Evolutionary conservation across 2,113 vertebrate genomes (phyloP).

Genomic region (Myotis davidii): DNA sequence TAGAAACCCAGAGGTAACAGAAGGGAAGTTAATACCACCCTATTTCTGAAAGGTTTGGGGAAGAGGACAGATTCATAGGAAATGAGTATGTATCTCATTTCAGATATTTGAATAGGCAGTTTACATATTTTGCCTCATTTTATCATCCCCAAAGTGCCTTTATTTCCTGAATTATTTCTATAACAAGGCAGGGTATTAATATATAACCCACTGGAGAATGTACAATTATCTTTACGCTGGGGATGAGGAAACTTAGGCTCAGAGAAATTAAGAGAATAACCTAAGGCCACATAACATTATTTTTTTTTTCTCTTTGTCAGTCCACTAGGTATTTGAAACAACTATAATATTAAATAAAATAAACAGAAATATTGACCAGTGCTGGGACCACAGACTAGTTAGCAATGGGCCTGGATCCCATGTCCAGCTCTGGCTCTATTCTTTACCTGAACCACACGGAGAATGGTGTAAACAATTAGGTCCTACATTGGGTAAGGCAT

Average conservation of each 20-base stretch:
- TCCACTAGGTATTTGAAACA: background rate
- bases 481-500: accelerated
- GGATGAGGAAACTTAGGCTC: slow-evolving; percentile 14
- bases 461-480: background rate
- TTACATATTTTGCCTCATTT: background rate
- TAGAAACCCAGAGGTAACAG: background rate
- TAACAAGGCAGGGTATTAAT: background rate
- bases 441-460: background rate
- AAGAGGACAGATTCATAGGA: no score
- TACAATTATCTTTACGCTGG: background rate
- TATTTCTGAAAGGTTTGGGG: background rate
- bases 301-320: background rate
- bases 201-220: background rate
- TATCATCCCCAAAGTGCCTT: background rate
- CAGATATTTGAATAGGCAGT: background rate
- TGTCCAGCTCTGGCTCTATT: background rate
- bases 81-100: background rate
- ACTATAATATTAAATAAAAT: background rate
- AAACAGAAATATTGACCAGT: background rate
- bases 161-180: background rate
- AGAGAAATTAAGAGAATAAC: background rate
- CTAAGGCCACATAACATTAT: background rate
- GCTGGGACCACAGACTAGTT: background rate
- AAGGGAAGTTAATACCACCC: background rate
- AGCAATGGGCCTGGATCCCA: background rate